phyloP scores from a whole-genome alignment of 2,888 invertebrate genomes.

The Timema podura region DNA sequence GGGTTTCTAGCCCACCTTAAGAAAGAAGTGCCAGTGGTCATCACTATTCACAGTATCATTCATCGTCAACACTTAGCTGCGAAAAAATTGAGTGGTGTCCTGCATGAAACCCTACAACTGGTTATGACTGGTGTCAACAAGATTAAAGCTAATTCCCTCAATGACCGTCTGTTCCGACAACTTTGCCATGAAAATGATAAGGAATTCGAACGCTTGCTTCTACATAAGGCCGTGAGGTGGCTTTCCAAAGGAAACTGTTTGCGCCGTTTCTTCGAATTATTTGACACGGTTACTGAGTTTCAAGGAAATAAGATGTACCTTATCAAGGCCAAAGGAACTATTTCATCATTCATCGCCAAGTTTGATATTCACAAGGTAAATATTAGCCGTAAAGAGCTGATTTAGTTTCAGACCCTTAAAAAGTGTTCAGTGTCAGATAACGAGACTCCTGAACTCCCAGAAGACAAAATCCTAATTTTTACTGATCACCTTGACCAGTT shows the following conservation, averaged over 20 bases:
- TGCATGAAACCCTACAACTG: no score
- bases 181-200: no score
- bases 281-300: conserved; percentile 13
- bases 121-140: no score
- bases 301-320: not conserved
- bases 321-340: not conserved
- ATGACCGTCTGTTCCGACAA: no score
- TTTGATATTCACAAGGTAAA: conserved; percentile 10
- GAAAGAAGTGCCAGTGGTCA: conserved; percentile 7
- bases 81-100: no score
- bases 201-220: no score
- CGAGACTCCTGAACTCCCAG: conserved; percentile 8
- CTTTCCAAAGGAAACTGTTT: conserved; percentile 13
- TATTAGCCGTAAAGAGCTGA: conserved; percentile 9
- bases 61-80: not conserved
- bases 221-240: not conserved
- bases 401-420: conserved; percentile 5
- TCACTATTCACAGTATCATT: not conserved
- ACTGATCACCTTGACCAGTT: no score
- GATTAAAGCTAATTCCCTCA: no score
- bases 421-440: conserved; percentile 10
- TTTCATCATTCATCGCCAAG: conserved; percentile 6
- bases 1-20: no score
- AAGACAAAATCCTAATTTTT: conserved; percentile 8
- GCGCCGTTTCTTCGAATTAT: conserved; percentile 1